A percentile compares a stretch with the other conserved stretches of the same genome.
Conservation (phyloP, 2,888 invertebrate species). For the Rhagium mordax region DNA sequence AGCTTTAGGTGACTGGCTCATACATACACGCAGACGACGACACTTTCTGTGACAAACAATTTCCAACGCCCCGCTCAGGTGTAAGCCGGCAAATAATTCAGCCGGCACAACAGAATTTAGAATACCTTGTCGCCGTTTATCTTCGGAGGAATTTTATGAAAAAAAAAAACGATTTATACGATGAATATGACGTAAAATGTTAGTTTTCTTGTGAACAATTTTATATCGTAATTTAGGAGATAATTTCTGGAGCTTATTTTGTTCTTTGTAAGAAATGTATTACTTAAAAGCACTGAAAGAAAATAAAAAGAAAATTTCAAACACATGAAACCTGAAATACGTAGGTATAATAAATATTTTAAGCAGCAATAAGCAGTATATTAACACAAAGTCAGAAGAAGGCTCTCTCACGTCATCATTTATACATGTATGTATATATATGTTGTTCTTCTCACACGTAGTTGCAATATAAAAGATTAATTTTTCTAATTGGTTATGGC, state of each 20-base stretch:
- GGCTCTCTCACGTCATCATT: too few relatives aligned
- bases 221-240: neutral
- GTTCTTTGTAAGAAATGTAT: neutral
- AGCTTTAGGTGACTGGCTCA: conserved; percentile 26
- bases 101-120: conserved; percentile 36
- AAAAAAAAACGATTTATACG: conserved; percentile 7
- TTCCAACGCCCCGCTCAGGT: conserved; percentile 22
- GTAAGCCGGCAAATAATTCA: conserved; percentile 35
- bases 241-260: neutral
- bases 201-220: neutral
- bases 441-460: too few relatives aligned
- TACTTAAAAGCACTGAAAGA: too few relatives aligned
- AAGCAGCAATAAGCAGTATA: too few relatives aligned
- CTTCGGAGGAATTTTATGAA: conserved; percentile 38
- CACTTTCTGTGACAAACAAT: conserved; percentile 26
- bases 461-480: too few relatives aligned
- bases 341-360: too few relatives aligned
- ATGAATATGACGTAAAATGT: neutral
- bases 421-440: too few relatives aligned
- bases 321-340: too few relatives aligned
- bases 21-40: conserved; percentile 25
- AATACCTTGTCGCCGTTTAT: conserved; percentile 38
- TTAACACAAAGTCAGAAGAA: too few relatives aligned
- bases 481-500: too few relatives aligned
- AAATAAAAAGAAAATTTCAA: too few relatives aligned